Evolutionary conservation across 2,113 vertebrate genomes (phyloP).

Genomic region (Dendrocopos noguchii): DNA sequence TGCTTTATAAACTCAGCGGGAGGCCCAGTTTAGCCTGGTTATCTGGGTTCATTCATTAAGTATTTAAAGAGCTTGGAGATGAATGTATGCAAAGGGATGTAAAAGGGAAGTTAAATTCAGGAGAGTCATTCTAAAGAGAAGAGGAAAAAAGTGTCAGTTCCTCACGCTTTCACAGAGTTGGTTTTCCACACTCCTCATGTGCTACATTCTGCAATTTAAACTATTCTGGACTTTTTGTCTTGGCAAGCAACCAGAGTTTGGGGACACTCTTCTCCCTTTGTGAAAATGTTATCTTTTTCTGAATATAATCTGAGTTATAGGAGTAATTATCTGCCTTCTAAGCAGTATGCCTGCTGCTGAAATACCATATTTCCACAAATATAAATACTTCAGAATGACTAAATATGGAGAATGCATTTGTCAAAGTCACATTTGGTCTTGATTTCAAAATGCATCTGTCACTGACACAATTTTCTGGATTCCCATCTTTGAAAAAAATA

Average conservation of each 20-base stretch:
- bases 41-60: constrained; percentile 47
- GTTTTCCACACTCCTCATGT: neutral
- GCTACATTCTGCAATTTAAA: neutral
- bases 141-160: neutral
- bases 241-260: neutral
- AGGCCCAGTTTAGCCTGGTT: neutral
- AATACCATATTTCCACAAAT: neutral
- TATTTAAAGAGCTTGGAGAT: constrained; percentile 41
- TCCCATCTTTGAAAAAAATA: neutral
- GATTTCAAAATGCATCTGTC: neutral
- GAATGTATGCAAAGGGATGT: neutral
- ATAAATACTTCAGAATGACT: neutral
- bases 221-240: neutral
- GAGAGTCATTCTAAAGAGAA: neutral
- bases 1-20: constrained; percentile 41
- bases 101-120: constrained; percentile 7
- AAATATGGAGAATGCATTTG: neutral
- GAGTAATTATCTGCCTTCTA: neutral
- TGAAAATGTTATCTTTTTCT: neutral
- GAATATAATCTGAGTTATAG: constrained; percentile 6
- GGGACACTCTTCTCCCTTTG: neutral
- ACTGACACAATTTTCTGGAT: neutral
- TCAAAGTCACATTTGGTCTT: neutral
- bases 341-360: constrained; percentile 12
- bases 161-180: neutral